Evolutionary conservation across 2,113 vertebrate species (phyloP).

Genomic region (Anseranas semipalmata): DNA sequence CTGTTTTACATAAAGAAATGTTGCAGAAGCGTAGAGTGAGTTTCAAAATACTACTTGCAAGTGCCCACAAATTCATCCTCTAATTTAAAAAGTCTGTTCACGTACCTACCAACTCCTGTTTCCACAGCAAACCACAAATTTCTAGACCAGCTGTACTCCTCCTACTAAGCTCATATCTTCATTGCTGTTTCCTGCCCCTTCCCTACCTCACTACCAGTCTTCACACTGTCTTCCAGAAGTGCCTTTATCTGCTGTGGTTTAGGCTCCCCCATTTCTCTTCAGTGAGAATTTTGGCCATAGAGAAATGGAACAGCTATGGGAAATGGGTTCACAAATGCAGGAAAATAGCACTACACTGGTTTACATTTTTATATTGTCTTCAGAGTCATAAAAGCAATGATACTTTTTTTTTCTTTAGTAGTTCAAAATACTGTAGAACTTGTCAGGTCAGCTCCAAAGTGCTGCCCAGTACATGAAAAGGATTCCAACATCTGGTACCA

Average conservation of each 20-base stretch:
- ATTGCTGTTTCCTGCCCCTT: background rate
- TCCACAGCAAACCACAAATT: background rate
- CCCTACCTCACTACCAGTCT: background rate
- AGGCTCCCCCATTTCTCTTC: background rate
- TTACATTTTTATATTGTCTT: background rate
- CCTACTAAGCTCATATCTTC: background rate
- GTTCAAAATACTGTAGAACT: slow-evolving; percentile 12
- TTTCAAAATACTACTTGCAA: background rate
- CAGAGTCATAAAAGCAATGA: background rate
- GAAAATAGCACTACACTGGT: background rate
- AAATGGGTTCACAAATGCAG: background rate
- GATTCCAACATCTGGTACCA: background rate
- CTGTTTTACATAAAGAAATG: background rate
- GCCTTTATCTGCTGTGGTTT: background rate
- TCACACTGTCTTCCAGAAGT: background rate
- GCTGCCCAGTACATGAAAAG: background rate
- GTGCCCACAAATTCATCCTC: background rate
- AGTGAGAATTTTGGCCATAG: background rate
- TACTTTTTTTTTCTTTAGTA: background rate
- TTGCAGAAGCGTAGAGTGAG: background rate
- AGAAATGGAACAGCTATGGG: background rate
- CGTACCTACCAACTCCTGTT: background rate
- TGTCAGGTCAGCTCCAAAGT: background rate
- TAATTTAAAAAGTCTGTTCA: background rate
- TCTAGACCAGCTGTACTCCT: background rate